phyloP scores from a whole-genome alignment of 1,140 invertebrate species.

The Acromyrmex echinatior region DNA sequence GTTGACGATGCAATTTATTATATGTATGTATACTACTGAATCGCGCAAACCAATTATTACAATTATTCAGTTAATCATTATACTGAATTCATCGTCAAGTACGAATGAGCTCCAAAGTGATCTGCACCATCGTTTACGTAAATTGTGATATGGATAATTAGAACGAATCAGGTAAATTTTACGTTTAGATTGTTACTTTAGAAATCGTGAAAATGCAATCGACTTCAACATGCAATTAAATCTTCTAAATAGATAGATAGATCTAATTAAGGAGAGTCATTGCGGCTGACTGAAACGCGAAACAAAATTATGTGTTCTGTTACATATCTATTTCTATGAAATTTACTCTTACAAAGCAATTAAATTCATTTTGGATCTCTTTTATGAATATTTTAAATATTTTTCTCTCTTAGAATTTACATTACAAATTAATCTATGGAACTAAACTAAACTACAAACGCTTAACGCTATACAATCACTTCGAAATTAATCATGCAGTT shows the following conservation, averaged over 20 bases:
- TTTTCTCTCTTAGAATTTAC: conserved; percentile 8
- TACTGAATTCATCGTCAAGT: conserved; percentile 54
- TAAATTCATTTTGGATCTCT: conserved; percentile 23
- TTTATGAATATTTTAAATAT: conserved; percentile 25
- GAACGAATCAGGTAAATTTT: conserved; percentile 51
- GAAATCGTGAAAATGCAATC: neutral
- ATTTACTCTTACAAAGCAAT: conserved; percentile 36
- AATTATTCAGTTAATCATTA: conserved; percentile 39
- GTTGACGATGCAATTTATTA: conserved; percentile 33
- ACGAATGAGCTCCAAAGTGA: conserved; percentile 64
- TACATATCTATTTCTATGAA: conserved; percentile 51
- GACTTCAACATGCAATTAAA: neutral
- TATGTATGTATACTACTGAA: conserved; percentile 18
- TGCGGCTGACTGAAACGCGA: conserved; percentile 20
- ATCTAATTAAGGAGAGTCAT: neutral
- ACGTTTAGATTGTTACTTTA: neutral
- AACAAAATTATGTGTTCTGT: conserved; percentile 48
- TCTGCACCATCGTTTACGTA: conserved; percentile 50
- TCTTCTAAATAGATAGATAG: conserved; percentile 1
- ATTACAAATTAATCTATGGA: conserved; percentile 7
- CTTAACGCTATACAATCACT: neutral
- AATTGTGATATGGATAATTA: conserved; percentile 35
- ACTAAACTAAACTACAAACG: neutral
- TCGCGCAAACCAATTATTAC: conserved; percentile 47
- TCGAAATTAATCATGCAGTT: conserved; percentile 4